phyloP scores from a whole-genome alignment of 2,797 vertebrate genomes.

The Myotis planiceps region DNA sequence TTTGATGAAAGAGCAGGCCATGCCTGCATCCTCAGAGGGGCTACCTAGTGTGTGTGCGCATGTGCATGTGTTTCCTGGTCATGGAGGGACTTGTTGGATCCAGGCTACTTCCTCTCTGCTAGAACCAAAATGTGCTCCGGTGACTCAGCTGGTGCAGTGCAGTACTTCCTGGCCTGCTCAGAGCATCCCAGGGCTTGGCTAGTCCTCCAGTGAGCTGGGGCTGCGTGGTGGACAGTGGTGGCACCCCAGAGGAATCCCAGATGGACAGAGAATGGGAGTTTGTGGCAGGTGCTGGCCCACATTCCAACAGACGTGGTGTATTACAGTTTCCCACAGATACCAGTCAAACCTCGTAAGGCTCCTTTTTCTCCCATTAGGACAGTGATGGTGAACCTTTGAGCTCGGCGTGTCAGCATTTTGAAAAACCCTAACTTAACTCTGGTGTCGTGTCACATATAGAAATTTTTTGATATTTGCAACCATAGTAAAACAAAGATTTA shows the following conservation, averaged over 20 bases:
- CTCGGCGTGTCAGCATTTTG: no score
- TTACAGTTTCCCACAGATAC: neutral
- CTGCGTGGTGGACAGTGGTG: neutral
- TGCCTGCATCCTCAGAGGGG: neutral
- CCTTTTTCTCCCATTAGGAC: neutral
- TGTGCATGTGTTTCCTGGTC: no score
- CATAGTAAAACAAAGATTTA: no score
- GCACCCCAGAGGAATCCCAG: neutral
- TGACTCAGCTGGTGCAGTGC: neutral
- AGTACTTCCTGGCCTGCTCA: neutral
- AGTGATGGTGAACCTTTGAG: no score
- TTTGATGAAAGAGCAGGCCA: neutral
- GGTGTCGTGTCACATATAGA: no score
- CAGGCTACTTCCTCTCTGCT: neutral
- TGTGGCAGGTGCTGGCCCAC: neutral
- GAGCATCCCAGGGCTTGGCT: neutral
- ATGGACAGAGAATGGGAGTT: neutral
- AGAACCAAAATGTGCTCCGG: neutral
- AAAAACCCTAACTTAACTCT: no score
- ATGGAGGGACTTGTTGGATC: neutral
- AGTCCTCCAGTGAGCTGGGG: neutral
- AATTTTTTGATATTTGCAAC: no score
- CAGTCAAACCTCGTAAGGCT: neutral
- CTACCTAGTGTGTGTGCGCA: accelerated
- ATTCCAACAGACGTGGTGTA: neutral